These are phyloP conservation scores for Trichomalopsis sarcophagae DNA, from an alignment of 1,140 invertebrate genomes.

Conservation along the genomic window DNA sequence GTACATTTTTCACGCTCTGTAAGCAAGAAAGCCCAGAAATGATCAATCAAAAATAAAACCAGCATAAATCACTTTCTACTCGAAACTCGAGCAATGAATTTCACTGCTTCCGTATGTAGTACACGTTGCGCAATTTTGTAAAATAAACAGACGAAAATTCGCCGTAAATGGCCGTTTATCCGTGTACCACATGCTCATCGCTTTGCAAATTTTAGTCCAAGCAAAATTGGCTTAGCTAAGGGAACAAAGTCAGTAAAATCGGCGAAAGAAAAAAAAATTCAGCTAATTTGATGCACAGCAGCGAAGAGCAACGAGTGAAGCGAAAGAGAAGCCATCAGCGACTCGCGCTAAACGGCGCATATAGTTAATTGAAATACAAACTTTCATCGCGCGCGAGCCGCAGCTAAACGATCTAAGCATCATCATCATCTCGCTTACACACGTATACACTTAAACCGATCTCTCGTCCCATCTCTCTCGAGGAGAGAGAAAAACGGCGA, in stretches of 20 bases:
- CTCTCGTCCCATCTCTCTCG: background rate
- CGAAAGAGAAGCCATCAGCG: background rate
- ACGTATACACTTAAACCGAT: background rate
- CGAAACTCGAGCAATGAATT: too few species aligned
- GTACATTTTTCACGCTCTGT: too few species aligned
- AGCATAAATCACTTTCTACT: too few species aligned
- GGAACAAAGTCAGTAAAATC: background rate
- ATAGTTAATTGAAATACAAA: constrained; percentile 20
- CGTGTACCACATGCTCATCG: too few species aligned
- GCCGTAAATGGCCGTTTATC: too few species aligned
- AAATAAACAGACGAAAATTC: too few species aligned
- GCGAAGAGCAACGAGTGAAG: background rate
- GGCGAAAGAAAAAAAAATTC: background rate
- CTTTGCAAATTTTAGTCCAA: background rate
- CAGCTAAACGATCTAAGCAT: background rate
- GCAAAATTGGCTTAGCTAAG: background rate
- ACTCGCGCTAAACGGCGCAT: background rate
- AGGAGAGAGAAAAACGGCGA: background rate
- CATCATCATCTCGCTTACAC: background rate
- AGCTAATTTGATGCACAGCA: background rate
- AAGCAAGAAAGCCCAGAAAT: too few species aligned
- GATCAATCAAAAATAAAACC: too few species aligned
- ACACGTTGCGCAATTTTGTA: background rate
- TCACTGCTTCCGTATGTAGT: too few species aligned
- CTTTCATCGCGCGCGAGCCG: background rate